phyloP scores from a whole-genome alignment of 1,140 invertebrate genomes.

The Chironomus striatipennis region DNA sequence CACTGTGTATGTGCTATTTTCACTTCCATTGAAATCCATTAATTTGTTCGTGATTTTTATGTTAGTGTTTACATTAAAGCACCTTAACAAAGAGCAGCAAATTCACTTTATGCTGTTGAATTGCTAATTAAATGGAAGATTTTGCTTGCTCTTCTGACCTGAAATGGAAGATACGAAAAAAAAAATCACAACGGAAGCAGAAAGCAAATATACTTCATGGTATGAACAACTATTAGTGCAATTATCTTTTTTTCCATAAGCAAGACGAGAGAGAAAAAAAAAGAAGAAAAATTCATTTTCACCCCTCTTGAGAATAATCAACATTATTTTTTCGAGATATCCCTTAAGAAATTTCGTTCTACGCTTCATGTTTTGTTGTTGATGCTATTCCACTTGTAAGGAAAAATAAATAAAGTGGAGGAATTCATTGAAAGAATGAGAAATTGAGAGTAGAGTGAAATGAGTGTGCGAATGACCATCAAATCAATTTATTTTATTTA shows the following conservation, averaged over 20 bases:
- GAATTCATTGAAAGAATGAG: conserved; percentile 13
- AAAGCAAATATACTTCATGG: background rate
- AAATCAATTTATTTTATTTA: conserved; percentile 24
- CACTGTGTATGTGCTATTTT: no score
- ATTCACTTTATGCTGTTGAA: background rate
- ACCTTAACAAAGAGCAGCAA: background rate
- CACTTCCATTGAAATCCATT: background rate
- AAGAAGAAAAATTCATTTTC: conserved; percentile 1
- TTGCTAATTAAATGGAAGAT: background rate
- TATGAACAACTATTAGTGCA: conserved; percentile 13
- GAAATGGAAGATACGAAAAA: no score
- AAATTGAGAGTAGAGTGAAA: background rate
- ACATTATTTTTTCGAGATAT: background rate
- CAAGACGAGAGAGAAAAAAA: background rate
- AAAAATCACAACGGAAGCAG: background rate
- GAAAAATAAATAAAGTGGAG: background rate
- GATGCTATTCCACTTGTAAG: background rate
- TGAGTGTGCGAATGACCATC: conserved; percentile 5
- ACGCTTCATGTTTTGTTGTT: background rate
- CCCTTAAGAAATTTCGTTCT: no score
- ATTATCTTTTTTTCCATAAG: background rate
- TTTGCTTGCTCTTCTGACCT: no score
- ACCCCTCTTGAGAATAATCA: conserved; percentile 21
- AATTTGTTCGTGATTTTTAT: conserved; percentile 9
- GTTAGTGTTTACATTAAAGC: conserved; percentile 3